Base-by-base conservation (phyloP, 1,140 invertebrate species). In the Ceratoteleas bidentatus region DNA sequence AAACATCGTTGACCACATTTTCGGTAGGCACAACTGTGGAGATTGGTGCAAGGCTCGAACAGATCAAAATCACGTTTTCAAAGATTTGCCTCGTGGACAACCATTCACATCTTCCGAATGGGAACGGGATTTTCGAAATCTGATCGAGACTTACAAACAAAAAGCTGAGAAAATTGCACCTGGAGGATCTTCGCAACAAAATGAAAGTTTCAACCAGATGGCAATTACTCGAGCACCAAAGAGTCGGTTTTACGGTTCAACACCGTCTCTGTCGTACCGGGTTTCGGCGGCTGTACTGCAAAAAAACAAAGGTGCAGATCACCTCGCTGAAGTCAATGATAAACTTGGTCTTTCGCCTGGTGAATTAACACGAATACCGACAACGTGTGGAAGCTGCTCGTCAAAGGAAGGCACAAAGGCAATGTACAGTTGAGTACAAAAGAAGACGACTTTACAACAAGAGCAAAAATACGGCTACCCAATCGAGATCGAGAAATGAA, bases 141-240 rank as follows among this genome's bases (percentile, higher is more conserved):
- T n/a, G n/a, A n/a, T n/a, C n/a, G n/a, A n/a, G n/a, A n/a, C n/a
- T n/a, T n/a, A n/a, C n/a, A n/a, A n/a, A n/a, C n/a, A n/a, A n/a
- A n/a, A n/a, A n/a, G n/a, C n/a, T n/a, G n/a, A n/a, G n/a, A 70
- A 76, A 24, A 60, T 82, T 57, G 53, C 74, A 34, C 52, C 69
- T 57, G 40, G 56, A 10, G 79, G 57, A 60, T 76, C 80, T 2
- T 73, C 56, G 15, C 76, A 85, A 40, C n/a, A 52, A 10, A 85
- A 78, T 33, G 81, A 85, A 54, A 68, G 54, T 1, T 75, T 83
- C 13, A 83, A 83, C 47, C 64, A 85, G 36, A 81, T 75, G 40
- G 68, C 65, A 13, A 47, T 58, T 9, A 77, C 62, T 9, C 40
- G 56, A 9, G 75, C 68, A 0, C 72, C 81, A 2, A 81, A 85